Conservation (phyloP, 35 echinoderm and acorn worm genomes). For the Acanthaster planci region DNA sequence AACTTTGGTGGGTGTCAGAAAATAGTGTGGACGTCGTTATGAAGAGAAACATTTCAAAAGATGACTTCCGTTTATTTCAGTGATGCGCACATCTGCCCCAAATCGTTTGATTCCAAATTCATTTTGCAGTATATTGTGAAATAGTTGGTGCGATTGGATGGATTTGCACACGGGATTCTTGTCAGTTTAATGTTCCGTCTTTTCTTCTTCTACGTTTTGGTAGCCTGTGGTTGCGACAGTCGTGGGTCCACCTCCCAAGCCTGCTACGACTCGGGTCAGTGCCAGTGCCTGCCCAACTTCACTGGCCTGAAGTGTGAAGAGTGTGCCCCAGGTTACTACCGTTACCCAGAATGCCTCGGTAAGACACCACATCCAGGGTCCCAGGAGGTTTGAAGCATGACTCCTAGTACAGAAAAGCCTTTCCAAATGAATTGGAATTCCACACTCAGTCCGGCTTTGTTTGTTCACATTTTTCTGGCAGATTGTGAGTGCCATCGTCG, state of each 20-base stretch:
- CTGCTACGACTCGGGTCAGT: conserved; percentile 78
- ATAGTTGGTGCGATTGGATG: too few relatives aligned
- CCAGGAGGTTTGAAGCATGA: too few relatives aligned
- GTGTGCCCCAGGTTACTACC: conserved; percentile 79
- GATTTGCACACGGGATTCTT: too few relatives aligned
- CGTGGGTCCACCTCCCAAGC: conserved; percentile 35
- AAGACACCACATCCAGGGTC: conserved; percentile 33
- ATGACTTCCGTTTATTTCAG: too few relatives aligned
- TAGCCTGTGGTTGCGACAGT: conserved; percentile 81
- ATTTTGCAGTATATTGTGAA: too few relatives aligned
- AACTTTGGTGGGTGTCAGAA: too few relatives aligned
- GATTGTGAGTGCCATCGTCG: conserved; percentile 71
- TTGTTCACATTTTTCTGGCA: conserved; percentile 49
- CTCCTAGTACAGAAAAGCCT: too few relatives aligned
- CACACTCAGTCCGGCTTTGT: background rate
- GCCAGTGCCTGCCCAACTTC: conserved; percentile 72
- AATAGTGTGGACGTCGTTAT: too few relatives aligned
- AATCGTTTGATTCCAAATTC: too few relatives aligned
- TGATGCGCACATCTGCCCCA: too few relatives aligned
- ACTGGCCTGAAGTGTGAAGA: conserved; percentile 70
- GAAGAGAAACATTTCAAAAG: too few relatives aligned
- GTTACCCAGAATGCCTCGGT: conserved; percentile 81
- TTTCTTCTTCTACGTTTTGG: background rate
- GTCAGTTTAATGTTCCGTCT: background rate
- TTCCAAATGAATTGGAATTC: too few relatives aligned